These are phyloP conservation scores for Lampris megalopsis DNA, from an alignment of 2,113 vertebrate species.

Conservation along the genomic window DNA sequence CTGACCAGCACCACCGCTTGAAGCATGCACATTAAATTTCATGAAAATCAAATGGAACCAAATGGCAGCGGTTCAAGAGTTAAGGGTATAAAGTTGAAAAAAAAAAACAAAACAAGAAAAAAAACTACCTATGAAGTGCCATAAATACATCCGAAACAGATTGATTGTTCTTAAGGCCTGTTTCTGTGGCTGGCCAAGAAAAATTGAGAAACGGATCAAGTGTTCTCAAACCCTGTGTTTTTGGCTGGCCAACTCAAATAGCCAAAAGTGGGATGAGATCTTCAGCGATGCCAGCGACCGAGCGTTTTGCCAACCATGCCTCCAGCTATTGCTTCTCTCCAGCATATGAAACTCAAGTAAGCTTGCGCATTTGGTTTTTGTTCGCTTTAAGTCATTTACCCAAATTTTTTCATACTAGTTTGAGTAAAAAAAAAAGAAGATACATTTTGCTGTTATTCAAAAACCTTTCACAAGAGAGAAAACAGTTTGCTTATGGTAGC, in stretches of 20 bases:
- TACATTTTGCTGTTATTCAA: constrained; percentile 11
- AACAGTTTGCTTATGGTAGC: neutral
- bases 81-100: too few relatives aligned
- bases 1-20: too few relatives aligned
- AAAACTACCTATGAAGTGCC: too few relatives aligned
- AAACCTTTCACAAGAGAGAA: neutral
- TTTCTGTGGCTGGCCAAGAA: neutral
- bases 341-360: constrained; percentile 9
- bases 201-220: neutral
- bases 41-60: too few relatives aligned
- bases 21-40: too few relatives aligned
- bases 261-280: neutral
- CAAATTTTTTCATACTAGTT: constrained; percentile 17
- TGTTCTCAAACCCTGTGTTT: neutral
- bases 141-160: too few relatives aligned
- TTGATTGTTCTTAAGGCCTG: neutral
- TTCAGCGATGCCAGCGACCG: constrained; percentile 5
- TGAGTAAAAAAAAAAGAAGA: constrained; percentile 6
- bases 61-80: too few relatives aligned
- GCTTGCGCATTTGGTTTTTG: constrained; percentile 31
- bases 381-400: constrained; percentile 25
- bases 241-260: constrained; percentile 10
- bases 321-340: constrained; percentile 10
- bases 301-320: neutral
- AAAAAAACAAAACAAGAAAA: too few relatives aligned